These are phyloP conservation scores for Cheilosia impressa DNA, from an alignment of 2,888 invertebrate species.

Conservation along the genomic window DNA sequence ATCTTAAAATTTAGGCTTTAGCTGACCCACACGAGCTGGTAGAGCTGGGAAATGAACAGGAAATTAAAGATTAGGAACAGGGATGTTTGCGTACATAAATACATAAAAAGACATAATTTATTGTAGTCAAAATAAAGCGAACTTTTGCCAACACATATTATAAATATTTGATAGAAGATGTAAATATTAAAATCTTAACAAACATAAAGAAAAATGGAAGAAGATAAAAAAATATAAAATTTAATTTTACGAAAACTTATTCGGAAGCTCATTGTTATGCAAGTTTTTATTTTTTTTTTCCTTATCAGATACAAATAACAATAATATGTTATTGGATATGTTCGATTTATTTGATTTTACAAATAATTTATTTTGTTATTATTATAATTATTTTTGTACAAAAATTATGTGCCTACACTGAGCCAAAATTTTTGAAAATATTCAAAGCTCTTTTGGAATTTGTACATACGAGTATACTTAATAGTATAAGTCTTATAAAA, in stretches of 20 bases:
- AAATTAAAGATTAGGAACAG: constrained; percentile 82
- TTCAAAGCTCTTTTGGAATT: constrained; percentile 63
- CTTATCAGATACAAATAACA: constrained; percentile 23
- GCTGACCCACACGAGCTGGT: constrained; percentile 88
- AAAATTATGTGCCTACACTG: constrained; percentile 50
- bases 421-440: constrained; percentile 61
- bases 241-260: constrained; percentile 6
- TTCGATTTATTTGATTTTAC: constrained; percentile 57
- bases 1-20: constrained; percentile 78
- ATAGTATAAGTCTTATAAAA: constrained; percentile 81
- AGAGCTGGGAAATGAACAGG: constrained; percentile 85
- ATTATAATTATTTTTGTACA: constrained; percentile 65
- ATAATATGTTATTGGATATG: constrained; percentile 49
- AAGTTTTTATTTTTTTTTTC: constrained; percentile 1
- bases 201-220: constrained; percentile 1
- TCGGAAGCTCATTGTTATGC: constrained; percentile 23
- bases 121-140: constrained; percentile 29
- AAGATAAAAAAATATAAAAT: not conserved
- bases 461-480: constrained; percentile 81
- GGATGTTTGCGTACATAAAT: constrained; percentile 6
- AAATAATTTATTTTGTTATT: constrained; percentile 43
- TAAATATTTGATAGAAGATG: constrained; percentile 50
- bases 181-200: constrained; percentile 48
- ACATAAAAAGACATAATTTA: not conserved
- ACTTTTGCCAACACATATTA: constrained; percentile 10